Evolutionary conservation across 2,797 vertebrate genomes (phyloP), one percentile per base, ranked within the genome.

Genomic region (Malacoraja senta): DNA sequence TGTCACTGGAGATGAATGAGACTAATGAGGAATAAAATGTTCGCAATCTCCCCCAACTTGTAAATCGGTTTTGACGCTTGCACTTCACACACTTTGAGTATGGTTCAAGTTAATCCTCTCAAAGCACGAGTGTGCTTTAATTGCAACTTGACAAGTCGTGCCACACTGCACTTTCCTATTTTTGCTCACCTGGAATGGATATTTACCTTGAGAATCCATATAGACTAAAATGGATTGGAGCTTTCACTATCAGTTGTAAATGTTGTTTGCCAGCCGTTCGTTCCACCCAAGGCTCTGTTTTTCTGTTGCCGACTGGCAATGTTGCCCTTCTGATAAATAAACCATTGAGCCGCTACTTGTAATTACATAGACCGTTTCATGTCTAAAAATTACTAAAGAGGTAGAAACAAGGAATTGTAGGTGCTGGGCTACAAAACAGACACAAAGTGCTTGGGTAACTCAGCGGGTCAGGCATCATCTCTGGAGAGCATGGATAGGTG

Each of bases 21-120:
- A 35, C 84, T 88, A 88, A 88, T 88, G n/a, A 63, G 21, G 65
- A 88, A 68, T 19, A 88, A 86, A 68, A 88, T 63, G 32, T 21
- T 65, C n/a, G n/a, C 1, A 32, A 3, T 35, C 63, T 88, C 10
- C 68, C 65, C 61, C 32, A 65, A n/a, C 63, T 88, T 35, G 63
- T 88, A 68, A 65, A 88, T 88, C 63, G 35, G 9, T 88, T 21
- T 35, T n/a, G 63, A 35, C 26, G 68, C 8, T 88, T 88, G 61
- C 63, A 63, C 35, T 88, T 68, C 84, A 68, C 44, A 61, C 3
- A 61, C 6, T 10, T 84, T 53, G 26, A 29, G 12, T 61, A 15
- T n/a, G 26, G 78, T 4, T 17, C 78, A 79, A 17, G 10, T 84
- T 58, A 61, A 13, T 9, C 63, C 13, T 63, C 7, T 2, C 63